These are phyloP conservation scores for Melanostoma scalare DNA, from an alignment of 2,888 invertebrate species.

Conservation along the genomic window DNA sequence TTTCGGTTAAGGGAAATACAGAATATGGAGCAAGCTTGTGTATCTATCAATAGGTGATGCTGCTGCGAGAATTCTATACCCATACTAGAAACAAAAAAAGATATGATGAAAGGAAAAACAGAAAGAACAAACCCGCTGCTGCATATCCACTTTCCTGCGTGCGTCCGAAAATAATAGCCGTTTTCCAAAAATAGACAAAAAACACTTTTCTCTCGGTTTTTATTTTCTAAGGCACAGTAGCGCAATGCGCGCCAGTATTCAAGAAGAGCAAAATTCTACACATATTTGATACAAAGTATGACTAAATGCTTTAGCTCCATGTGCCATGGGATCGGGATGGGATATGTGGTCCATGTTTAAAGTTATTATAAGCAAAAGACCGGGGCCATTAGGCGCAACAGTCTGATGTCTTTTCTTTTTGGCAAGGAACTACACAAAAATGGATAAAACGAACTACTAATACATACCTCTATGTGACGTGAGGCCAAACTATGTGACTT, in stretches of 20 bases:
- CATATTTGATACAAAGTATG: slow-evolving; percentile 17
- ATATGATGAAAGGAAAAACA: slow-evolving; percentile 58
- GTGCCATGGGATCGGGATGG: slow-evolving; percentile 47
- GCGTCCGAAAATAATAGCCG: slow-evolving; percentile 69
- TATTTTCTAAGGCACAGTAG: slow-evolving; percentile 16
- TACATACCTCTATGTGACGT: slow-evolving; percentile 44
- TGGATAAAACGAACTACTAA: slow-evolving; percentile 20
- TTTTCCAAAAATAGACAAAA: slow-evolving; percentile 72
- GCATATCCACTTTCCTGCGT: slow-evolving; percentile 69
- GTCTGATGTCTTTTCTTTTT: slow-evolving; percentile 30
- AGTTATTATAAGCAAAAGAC: slow-evolving; percentile 50
- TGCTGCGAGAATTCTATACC: slow-evolving; percentile 53
- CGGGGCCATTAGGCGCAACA: slow-evolving; percentile 49
- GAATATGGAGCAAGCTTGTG: slow-evolving; percentile 62
- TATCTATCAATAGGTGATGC: slow-evolving; percentile 49
- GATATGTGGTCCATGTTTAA: slow-evolving; percentile 28
- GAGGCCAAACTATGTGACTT: slow-evolving; percentile 8
- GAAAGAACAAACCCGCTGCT: slow-evolving; percentile 28
- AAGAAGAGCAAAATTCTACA: slow-evolving; percentile 28
- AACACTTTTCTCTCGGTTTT: slow-evolving; percentile 45
- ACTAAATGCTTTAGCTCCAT: slow-evolving; percentile 49
- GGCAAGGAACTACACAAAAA: slow-evolving; percentile 58
- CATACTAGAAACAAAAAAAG: slow-evolving; percentile 47
- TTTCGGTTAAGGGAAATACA: slow-evolving; percentile 55
- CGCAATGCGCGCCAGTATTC: slow-evolving; percentile 30